These are phyloP conservation scores for Cyanoderma ruficeps DNA, from an alignment of 2,113 vertebrate genomes.

Conservation along the genomic window DNA sequence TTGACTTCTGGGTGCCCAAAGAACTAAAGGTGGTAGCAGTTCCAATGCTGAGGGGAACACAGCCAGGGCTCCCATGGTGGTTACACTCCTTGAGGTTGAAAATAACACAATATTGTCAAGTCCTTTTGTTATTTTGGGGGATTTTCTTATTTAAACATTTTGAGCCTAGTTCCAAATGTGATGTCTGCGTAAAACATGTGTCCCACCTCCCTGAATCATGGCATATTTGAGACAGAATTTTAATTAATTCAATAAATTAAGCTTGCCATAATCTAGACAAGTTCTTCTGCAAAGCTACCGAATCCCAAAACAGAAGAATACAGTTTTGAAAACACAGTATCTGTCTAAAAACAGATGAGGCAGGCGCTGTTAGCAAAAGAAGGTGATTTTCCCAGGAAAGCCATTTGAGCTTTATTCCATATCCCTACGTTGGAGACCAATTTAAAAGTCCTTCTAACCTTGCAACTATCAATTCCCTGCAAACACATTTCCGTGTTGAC, in stretches of 20 bases:
- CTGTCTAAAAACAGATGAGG: neutral
- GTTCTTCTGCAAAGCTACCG: neutral
- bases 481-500: neutral
- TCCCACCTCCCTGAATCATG: neutral
- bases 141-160: neutral
- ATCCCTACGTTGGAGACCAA: fast-evolving
- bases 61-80: neutral
- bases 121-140: neutral
- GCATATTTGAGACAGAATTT: neutral
- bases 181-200: neutral
- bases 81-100: neutral
- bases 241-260: neutral
- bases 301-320: neutral
- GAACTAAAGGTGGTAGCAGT: neutral
- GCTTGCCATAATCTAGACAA: neutral
- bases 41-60: fast-evolving
- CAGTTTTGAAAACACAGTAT: neutral
- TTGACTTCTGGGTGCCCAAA: neutral
- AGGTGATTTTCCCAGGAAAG: neutral
- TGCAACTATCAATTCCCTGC: neutral
- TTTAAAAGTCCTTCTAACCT: neutral
- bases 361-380: neutral
- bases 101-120: neutral
- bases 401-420: neutral
- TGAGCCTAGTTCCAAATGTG: neutral